Conservation (phyloP, 37 sponge, comb jelly and placozoan species). For the Eunapius fragilis region DNA sequence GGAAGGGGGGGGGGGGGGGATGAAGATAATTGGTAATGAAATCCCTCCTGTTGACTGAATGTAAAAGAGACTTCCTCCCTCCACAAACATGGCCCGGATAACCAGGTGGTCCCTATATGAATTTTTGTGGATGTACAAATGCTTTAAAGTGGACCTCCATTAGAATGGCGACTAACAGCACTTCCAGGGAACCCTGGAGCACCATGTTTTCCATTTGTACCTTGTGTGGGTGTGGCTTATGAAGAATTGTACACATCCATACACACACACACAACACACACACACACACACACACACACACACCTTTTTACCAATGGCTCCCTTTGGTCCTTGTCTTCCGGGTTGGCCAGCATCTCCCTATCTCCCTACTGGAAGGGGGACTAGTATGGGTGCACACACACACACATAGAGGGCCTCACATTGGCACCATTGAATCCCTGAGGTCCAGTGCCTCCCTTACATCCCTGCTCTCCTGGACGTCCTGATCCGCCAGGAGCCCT, state of each 20-base stretch:
- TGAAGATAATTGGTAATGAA: too few species aligned
- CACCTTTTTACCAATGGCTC: too few species aligned
- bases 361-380: not conserved
- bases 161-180: conserved; percentile 1
- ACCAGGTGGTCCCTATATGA: conserved; percentile 25
- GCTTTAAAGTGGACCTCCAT: too few species aligned
- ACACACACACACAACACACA: too few species aligned
- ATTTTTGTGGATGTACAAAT: too few species aligned
- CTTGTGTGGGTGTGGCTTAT: not conserved
- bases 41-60: too few species aligned
- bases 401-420: not conserved
- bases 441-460: conserved; percentile 46
- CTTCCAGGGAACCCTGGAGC: conserved; percentile 16
- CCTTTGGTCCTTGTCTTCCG: too few species aligned
- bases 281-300: too few species aligned
- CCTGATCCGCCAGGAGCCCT: conserved; percentile 44
- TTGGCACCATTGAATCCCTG: conserved; percentile 40
- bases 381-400: not conserved
- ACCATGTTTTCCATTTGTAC: too few species aligned
- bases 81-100: not conserved
- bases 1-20: too few species aligned
- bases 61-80: not conserved
- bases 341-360: too few species aligned
- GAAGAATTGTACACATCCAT: too few species aligned
- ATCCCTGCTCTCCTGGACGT: conserved; percentile 49